These are phyloP conservation scores for Montipora cactus DNA, from an alignment of 64 coral and sea anemone genomes.

Conservation along the genomic window DNA sequence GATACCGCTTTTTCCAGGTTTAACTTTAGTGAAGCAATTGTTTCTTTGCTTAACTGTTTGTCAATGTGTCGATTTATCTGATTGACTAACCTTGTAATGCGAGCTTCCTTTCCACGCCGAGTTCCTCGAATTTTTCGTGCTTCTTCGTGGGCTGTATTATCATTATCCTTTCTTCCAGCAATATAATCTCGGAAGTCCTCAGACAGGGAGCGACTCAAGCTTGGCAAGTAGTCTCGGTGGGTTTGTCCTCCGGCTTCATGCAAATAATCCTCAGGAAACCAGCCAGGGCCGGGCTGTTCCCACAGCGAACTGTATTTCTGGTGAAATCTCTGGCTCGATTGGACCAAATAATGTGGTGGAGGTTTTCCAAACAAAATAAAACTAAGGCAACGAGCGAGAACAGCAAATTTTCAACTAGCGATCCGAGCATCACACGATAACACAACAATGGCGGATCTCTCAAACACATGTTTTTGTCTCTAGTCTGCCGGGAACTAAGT, in stretches of 20 bases:
- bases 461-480: background rate
- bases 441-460: conserved; percentile 14
- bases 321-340: conserved; percentile 12
- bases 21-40: conserved; percentile 29
- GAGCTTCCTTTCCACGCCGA: conserved; percentile 43
- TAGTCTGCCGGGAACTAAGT: background rate
- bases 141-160: conserved; percentile 37
- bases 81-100: conserved; percentile 39
- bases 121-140: conserved; percentile 35
- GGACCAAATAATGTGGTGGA: conserved; percentile 10
- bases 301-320: conserved; percentile 38
- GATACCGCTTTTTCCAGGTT: conserved; percentile 34
- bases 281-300: conserved; percentile 12
- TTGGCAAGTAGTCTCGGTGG: conserved; percentile 31
- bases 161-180: conserved; percentile 18
- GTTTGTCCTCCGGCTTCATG: conserved; percentile 2
- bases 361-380: conserved; percentile 8
- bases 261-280: conserved; percentile 40
- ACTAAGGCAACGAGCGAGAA: background rate
- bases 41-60: conserved; percentile 11
- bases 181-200: conserved; percentile 22
- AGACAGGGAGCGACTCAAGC: conserved; percentile 8
- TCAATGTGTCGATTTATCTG: conserved; percentile 34
- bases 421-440: background rate
- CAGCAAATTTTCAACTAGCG: background rate